Evolutionary conservation across 2,888 invertebrate species (phyloP).

Genomic region (Hyppa rectilinea): DNA sequence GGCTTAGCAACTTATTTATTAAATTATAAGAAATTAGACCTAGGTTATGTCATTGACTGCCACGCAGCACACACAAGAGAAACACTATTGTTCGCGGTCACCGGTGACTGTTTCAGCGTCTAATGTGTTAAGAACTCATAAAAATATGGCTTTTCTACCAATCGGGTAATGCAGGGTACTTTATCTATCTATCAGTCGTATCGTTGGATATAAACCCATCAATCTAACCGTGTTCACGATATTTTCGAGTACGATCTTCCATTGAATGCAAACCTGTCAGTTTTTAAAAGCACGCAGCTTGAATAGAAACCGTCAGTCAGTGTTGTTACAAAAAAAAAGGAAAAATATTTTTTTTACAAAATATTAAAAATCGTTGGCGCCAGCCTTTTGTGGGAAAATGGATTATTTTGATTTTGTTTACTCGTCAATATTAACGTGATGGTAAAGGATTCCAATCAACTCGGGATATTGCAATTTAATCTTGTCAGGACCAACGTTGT

Average conservation of each 20-base stretch:
- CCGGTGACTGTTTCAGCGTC: too few species aligned
- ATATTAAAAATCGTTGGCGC: conserved; percentile 23
- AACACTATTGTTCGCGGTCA: too few species aligned
- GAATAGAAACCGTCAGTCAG: conserved; percentile 69
- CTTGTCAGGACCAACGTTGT: neutral
- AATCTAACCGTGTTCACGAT: conserved; percentile 69
- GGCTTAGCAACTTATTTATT: too few species aligned
- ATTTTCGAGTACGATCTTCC: conserved; percentile 68
- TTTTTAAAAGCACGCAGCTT: conserved; percentile 66
- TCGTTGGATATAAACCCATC: conserved; percentile 52
- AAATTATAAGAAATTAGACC: too few species aligned
- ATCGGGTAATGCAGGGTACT: too few species aligned
- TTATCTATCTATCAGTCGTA: too few species aligned
- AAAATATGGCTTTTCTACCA: too few species aligned
- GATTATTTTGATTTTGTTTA: conserved; percentile 38
- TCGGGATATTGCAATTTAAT: conserved; percentile 3
- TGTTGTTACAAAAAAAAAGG: conserved; percentile 56
- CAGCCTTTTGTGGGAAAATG: conserved; percentile 24
- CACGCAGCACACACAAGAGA: too few species aligned
- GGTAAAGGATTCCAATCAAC: conserved; percentile 14
- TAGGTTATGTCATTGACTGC: too few species aligned
- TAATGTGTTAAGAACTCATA: too few species aligned
- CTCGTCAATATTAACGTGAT: neutral
- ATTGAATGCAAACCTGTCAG: conserved; percentile 72
- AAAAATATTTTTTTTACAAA: conserved; percentile 34